These are phyloP conservation scores for Atherix ibis DNA, from an alignment of 2,888 invertebrate species.

Conservation along the genomic window DNA sequence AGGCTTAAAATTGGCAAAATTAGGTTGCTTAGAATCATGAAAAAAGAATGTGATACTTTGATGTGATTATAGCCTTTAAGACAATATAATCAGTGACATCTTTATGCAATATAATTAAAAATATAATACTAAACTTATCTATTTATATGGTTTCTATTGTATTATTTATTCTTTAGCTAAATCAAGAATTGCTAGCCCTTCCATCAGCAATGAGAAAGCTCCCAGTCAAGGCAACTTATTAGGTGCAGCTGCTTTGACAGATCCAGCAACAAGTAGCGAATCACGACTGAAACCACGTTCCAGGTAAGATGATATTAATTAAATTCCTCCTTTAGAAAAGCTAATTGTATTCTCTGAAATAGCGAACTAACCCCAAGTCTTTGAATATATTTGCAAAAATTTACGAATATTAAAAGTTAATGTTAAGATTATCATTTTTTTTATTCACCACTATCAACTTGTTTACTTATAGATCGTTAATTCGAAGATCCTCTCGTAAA, in stretches of 20 bases:
- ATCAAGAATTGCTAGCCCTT: conserved; percentile 29
- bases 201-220: conserved; percentile 24
- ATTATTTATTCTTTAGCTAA: too few relatives aligned
- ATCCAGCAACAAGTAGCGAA: conserved; percentile 26
- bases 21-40: too few relatives aligned
- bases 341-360: not conserved
- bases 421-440: too few relatives aligned
- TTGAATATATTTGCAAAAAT: not conserved
- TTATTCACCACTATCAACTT: too few relatives aligned
- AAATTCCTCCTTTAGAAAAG: not conserved
- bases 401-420: not conserved
- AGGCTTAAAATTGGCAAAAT: too few relatives aligned
- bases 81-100: too few relatives aligned
- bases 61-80: too few relatives aligned
- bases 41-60: too few relatives aligned
- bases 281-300: conserved; percentile 46
- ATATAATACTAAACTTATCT: too few relatives aligned
- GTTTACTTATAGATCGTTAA: conserved; percentile 44
- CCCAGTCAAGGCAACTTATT: conserved; percentile 16
- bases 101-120: too few relatives aligned
- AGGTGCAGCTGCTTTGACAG: conserved; percentile 21
- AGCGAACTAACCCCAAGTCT: too few relatives aligned
- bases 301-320: conserved; percentile 17
- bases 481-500: conserved; percentile 62
- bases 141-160: too few relatives aligned